Evolutionary conservation across 2,113 vertebrate genomes (phyloP).

Genomic region (Zapus hudsonius): DNA sequence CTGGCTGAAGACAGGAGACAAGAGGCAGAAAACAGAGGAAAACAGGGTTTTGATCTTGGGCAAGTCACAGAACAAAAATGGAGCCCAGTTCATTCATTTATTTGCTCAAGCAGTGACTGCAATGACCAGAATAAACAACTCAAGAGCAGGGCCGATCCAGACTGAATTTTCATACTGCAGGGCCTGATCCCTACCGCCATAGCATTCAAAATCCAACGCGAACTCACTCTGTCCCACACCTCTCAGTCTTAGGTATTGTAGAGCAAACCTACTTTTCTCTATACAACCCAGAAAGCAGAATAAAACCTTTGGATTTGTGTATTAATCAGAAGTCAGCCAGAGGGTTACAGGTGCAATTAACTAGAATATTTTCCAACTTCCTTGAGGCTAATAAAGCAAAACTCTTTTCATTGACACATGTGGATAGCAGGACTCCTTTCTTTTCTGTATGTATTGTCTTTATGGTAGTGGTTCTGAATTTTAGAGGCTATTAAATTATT

Average conservation of each 20-base stretch:
- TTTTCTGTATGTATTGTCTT: not conserved
- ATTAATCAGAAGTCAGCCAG: not conserved
- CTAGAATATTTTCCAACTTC: not conserved
- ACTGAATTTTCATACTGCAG: not conserved
- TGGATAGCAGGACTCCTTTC: not conserved
- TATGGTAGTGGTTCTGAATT: slow-evolving; percentile 39
- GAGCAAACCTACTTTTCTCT: not conserved
- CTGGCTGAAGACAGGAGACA: not conserved
- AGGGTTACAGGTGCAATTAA: not conserved
- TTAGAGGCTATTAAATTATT: slow-evolving; percentile 27
- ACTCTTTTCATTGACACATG: not conserved
- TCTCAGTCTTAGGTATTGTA: not conserved
- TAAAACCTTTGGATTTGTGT: not conserved
- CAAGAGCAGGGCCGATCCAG: not conserved
- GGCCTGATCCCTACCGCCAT: not conserved
- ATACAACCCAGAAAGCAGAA: not conserved
- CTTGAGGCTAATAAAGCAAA: not conserved
- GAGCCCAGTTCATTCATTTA: not conserved
- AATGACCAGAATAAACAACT: slow-evolving; percentile 15
- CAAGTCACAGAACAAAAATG: not conserved
- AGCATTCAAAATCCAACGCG: not conserved
- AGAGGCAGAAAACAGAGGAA: slow-evolving; percentile 11
- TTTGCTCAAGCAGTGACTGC: not conserved
- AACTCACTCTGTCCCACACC: not conserved
- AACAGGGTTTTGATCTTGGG: not conserved